Evolutionary conservation across 2,797 vertebrate genomes (phyloP).

Genomic region (Microchirus variegatus): DNA sequence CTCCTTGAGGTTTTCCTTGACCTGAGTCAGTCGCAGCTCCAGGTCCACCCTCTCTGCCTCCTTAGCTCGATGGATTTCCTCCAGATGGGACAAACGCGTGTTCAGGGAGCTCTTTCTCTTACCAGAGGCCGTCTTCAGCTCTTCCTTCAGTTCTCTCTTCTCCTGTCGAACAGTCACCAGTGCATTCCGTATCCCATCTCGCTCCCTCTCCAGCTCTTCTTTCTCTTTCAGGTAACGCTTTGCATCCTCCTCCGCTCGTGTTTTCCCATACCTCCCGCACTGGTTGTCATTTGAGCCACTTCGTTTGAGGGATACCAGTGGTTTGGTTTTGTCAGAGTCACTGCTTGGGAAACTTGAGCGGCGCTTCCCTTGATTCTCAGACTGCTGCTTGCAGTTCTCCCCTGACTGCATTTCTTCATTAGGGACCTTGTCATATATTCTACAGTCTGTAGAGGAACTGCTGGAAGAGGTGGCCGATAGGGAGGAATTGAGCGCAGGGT

Average conservation of each 20-base stretch:
- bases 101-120: slow-evolving; percentile 79
- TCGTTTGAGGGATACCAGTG: slow-evolving; percentile 87
- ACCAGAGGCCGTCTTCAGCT: slow-evolving; percentile 87
- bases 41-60: slow-evolving; percentile 88
- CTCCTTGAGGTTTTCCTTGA: slow-evolving; percentile 91
- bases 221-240: slow-evolving; percentile 89
- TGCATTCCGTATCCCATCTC: slow-evolving; percentile 85
- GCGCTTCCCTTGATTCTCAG: slow-evolving; percentile 85
- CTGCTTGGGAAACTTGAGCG: slow-evolving; percentile 91
- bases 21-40: slow-evolving; percentile 87
- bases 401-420: slow-evolving; percentile 87
- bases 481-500: slow-evolving; percentile 94
- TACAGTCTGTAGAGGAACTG: slow-evolving; percentile 83
- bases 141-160: slow-evolving; percentile 88
- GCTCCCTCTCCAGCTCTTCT: slow-evolving; percentile 90
- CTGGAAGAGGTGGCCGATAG: slow-evolving; percentile 88
- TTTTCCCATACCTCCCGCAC: slow-evolving; percentile 94
- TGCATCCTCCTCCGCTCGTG: slow-evolving; percentile 94
- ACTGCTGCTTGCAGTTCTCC: slow-evolving; percentile 74
- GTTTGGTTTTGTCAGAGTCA: slow-evolving; percentile 85
- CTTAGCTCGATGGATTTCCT: slow-evolving; percentile 86
- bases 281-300: slow-evolving; percentile 93
- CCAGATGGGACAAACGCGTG: slow-evolving; percentile 79
- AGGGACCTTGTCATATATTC: slow-evolving; percentile 93
- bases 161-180: slow-evolving; percentile 87